Base-by-base conservation (phyloP, 1,140 invertebrate genomes). In the Aplysia californica region DNA sequence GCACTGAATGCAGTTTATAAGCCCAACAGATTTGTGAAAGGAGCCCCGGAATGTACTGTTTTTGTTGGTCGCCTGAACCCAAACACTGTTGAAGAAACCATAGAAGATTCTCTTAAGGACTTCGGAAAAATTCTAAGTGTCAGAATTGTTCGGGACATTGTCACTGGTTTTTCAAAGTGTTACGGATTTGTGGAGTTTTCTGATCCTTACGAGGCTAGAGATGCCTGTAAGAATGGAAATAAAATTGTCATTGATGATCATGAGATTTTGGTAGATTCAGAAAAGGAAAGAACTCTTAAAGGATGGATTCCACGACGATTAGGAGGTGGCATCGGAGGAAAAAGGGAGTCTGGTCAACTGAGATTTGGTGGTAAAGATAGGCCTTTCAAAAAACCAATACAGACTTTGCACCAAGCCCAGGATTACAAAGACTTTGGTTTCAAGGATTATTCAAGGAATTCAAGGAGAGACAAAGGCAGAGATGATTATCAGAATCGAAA, bases 181-280 rank as follows among this genome's bases (percentile, higher is more conserved):
- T 97, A 97, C 90, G 95, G 93, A 4, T 97, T 97, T 90, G 91
- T 97, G 18, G 95, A 97, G 89, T 96, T 93, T 91, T 92, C 92
- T 79, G 91, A 90, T 38, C 91, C 91, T 80, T 89, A 90, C 20
- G 91, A 92, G 77, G 93, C 94, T 35, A 88, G 92, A 59, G 90
- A 90, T 77, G 94, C 94, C 4, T 89, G 93, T 39, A 90, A 89
- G 70, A 88, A 93, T 61, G 91, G 92, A 67, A 88, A 93, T 79
- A 92, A 92, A 84, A 91, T 94, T 21, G 91, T 94, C 76, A 71
- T 97, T 21, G 95, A 96, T 89, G 90, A 90, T 38, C 84, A 82
- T 72, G 85, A 90, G 78, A 81, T 93, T 38, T 84, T 93, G 70
- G 91, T 93, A 3, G 92, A 93, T 76, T 89, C 86, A 83, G 92